These are phyloP conservation scores for Hyperoplus lanceolatus DNA, from an alignment of 2,797 vertebrate species.

Conservation along the genomic window DNA sequence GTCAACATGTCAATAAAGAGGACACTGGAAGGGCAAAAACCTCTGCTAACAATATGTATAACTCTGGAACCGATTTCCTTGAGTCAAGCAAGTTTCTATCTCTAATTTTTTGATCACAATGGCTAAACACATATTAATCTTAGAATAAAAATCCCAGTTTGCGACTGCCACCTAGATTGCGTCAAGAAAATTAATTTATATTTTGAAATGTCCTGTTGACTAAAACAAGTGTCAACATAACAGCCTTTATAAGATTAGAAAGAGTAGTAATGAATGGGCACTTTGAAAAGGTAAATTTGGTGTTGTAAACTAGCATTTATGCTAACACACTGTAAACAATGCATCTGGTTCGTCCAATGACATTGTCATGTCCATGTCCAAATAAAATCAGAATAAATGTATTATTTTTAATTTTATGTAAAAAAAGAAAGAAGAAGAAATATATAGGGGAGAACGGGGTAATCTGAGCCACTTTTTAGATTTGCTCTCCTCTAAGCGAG, in stretches of 20 bases:
- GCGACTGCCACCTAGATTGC: neutral
- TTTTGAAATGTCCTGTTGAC: neutral
- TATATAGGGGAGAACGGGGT: too few species aligned
- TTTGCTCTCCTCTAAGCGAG: too few species aligned
- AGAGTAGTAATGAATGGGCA: neutral
- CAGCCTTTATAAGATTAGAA: neutral
- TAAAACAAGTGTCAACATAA: neutral
- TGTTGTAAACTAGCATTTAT: too few species aligned
- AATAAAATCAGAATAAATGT: neutral
- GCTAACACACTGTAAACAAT: too few species aligned
- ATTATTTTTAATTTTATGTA: neutral
- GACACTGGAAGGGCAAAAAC: conserved; percentile 19
- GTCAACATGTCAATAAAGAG: conserved; percentile 38
- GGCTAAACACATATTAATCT: neutral
- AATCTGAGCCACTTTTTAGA: too few species aligned
- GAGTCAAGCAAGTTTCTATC: too few species aligned
- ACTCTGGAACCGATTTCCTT: neutral
- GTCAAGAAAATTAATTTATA: neutral
- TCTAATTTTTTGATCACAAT: neutral
- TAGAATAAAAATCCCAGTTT: neutral
- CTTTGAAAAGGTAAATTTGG: neutral
- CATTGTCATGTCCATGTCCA: too few species aligned
- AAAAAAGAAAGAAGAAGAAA: too few species aligned
- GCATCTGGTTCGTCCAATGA: too few species aligned
- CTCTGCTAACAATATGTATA: conserved; percentile 1